Base-by-base conservation (phyloP, 2,888 invertebrate genomes). In the Anoncus sp. region DNA sequence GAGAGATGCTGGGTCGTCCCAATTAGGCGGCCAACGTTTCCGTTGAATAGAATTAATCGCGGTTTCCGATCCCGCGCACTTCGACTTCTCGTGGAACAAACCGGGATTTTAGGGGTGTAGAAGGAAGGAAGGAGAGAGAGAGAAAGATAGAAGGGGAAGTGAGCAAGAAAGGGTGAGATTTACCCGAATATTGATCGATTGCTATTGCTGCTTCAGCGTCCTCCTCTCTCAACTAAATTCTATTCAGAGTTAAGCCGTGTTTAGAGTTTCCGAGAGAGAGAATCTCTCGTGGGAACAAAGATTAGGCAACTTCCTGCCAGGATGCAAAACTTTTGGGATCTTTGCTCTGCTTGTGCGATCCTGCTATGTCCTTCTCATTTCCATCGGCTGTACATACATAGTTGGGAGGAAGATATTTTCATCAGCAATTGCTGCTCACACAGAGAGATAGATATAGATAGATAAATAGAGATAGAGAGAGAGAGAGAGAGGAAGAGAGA, bases 181-280 rank as follows among this genome's bases (percentile, higher is more conserved):
- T n/a, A n/a, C n/a, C n/a, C 82, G 81, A 82, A 82, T 81, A 86
- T 84, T 85, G 85, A 84, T 85, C 86, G 88, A 62, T 72, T 16
- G 55, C 43, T 71, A 75, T 63, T 65, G 72, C 71, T 63, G 62
- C 75, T 62, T 55, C 47, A 71, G 55, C 27, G 47, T 60, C 55
- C 31, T 65, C 20, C 59, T 65, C 53, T 66, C 53, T 51, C 35
- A 51, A 71, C 71, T 27, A 49, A 67, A 71, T 72, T 72, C 71
- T 69, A 75, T 79, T 79, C 78, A 72, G 62, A 75, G 77, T 66
- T 63, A 57, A 75, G 78, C 51, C 63, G 67, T 79, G 78, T 79
- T 79, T 79, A 75, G 78, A 79, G 78, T 79, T 79, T 72, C 49
- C 51, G 45, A 40, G 27, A 7, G 27, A 45, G 31, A 20, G 20